Conservation (phyloP, 23 tunicate genomes). For the Halocynthia roretzi region DNA sequence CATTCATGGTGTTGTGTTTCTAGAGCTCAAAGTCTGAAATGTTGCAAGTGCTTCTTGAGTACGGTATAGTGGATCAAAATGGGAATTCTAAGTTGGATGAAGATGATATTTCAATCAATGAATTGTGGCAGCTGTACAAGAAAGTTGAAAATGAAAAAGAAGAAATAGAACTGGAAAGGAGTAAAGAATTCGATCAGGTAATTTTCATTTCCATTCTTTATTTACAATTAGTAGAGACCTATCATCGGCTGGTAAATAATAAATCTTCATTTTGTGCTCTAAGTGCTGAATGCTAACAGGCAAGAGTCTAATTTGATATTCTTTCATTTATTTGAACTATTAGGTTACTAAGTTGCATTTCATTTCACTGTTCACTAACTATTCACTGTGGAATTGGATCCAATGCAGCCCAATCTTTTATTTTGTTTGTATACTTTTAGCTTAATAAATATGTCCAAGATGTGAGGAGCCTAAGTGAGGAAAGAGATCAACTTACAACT, state of each 20-base stretch:
- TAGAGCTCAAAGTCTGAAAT: conserved; percentile 16
- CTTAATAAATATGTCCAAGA: conserved; percentile 67
- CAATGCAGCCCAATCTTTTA: not conserved
- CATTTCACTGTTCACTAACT: not conserved
- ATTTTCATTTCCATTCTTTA: not conserved
- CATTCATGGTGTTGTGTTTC: too few species aligned
- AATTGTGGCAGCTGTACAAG: conserved; percentile 42
- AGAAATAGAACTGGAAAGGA: conserved; percentile 18
- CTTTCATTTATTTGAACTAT: not conserved
- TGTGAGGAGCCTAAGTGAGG: conserved; percentile 63
- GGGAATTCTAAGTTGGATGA: conserved; percentile 26
- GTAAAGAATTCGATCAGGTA: conserved; percentile 61
- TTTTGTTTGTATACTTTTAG: conserved; percentile 15
- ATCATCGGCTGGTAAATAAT: too few species aligned
- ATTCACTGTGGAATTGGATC: not conserved
- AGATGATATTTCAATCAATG: conserved; percentile 31
- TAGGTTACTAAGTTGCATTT: not conserved
- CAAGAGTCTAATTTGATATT: not conserved
- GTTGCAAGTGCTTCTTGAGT: conserved; percentile 46
- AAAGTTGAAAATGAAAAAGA: conserved; percentile 30
- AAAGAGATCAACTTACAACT: conserved; percentile 52
- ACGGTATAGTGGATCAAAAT: conserved; percentile 48
- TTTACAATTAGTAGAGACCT: too few species aligned
- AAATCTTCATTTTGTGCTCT: not conserved
- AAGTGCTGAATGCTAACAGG: not conserved